Evolutionary conservation across 1,140 invertebrate species (phyloP).

Genomic region (Diachasmimorpha longicaudata): DNA sequence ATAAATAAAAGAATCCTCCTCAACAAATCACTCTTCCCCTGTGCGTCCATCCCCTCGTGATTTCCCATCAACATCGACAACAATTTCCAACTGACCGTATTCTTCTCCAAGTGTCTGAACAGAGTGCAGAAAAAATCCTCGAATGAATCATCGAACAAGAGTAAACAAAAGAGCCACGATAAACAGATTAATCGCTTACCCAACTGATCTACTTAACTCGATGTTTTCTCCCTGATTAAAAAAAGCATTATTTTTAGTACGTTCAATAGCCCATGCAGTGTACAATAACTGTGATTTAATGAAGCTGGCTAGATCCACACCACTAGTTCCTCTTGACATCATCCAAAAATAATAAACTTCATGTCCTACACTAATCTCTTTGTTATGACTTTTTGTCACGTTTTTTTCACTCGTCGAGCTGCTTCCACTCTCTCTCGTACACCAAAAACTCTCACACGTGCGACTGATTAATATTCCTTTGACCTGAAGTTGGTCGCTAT

Average conservation of each 20-base stretch:
- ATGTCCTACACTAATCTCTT: not conserved
- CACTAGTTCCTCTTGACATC: not conserved
- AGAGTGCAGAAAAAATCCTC: not conserved
- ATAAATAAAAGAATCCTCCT: not conserved
- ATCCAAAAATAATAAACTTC: not conserved
- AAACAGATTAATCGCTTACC: not conserved
- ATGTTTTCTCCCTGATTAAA: not conserved
- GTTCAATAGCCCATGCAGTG: not conserved
- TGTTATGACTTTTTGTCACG: slow-evolving; percentile 2
- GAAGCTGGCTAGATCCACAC: not conserved
- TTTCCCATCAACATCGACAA: not conserved
- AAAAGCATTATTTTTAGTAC: not conserved
- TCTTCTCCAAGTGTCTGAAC: not conserved
- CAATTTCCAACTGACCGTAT: not conserved
- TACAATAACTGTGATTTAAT: not conserved
- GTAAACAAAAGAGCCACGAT: not conserved
- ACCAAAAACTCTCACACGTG: not conserved
- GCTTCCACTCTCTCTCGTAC: not conserved
- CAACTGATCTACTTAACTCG: not conserved
- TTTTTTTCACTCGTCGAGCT: not conserved
- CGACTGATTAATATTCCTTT: not conserved
- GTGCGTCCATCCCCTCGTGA: not conserved
- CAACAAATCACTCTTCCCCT: not conserved
- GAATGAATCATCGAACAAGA: not conserved
- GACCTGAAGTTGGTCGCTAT: not conserved